Base-by-base conservation (phyloP, 2,113 vertebrate species). In the Tautogolabrus adspersus region DNA sequence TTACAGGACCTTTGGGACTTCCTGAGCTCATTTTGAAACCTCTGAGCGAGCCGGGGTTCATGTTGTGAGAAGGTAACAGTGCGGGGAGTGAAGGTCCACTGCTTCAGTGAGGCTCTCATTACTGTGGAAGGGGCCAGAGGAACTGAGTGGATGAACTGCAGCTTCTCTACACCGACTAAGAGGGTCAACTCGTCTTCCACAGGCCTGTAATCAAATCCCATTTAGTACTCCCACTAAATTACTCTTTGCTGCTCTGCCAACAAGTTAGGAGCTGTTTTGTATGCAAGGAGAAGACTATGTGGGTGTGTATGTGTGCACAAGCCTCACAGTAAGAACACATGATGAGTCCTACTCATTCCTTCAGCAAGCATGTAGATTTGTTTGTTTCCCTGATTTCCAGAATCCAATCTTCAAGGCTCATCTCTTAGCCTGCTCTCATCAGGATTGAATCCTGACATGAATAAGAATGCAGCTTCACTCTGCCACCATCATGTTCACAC, bases 51-150 rank as follows among this genome's bases (percentile, higher is more conserved):
- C 38, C 7, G 11, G 10, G 76, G 77, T 78, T 82, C 62, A 40
- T 83, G 87, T 86, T 89, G 83, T 87, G 79, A 68, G 72, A 77
- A 84, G 84, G 73, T 86, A 89, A 84, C 84, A 61, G 82, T 79
- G 71, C 73, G 26, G 65, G 55, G 22, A 83, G 73, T 59, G 65
- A 75, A 81, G 75, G 89, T 85, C 81, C 46, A 37, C 47, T 62
- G 70, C 65, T 87, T 86, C 75, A 79, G 82, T 60, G 56, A 64
- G 72, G 22, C 80, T 77, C 78, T 88, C 88, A 88, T 91, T 91
- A 88, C 67, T 79, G 69, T 72, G 71, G 37, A 81, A 70, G 72
- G 70, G 71, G 60, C 75, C 64, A 76, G 55, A 88, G 67, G 72
- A 88, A 61, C 72, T 38, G 64, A 79, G 80, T 59, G 70, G 66